Base-by-base conservation (phyloP, 2,113 vertebrate genomes). In the Eleginops maclovinus region DNA sequence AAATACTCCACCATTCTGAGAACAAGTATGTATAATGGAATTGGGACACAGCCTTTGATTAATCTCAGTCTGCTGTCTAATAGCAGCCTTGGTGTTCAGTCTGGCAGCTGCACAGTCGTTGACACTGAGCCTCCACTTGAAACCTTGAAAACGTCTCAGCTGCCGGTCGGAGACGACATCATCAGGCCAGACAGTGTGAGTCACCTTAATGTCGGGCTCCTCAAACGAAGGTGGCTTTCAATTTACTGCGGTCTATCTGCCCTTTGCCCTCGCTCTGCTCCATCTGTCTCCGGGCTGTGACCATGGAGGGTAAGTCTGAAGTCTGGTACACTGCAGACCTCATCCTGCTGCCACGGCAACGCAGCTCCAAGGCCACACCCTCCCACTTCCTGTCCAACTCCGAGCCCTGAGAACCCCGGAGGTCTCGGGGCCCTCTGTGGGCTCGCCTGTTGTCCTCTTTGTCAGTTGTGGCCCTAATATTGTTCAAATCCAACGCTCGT, bases 221-320 rank as follows among this genome's bases (percentile, higher is more conserved):
- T 96, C 93, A 99, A 69, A 99, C 97, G 77, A 99, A 99, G 15
- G 98, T 99, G 8, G 97, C 97, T 72, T 96, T 97, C 85, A 95
- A 88, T 62, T 84, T 93, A 72, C 69, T 93, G 47, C 92, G 71
- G 31, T 88, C 93, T 11, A 75, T 76, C 50, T 79, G 85, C 17
- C 84, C 82, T 73, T 77, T 88, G 59, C 43, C 68, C 51, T 91
- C 82, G 79, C 67, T 60, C 15, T 90, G 94, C 61, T 94, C 88
- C 58, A 63, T 8, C n/a, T 82, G 88, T 22, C 83, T 87, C 79
- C 84, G 94, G 0, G 80, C 90, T 63, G 90, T 95, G 51, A 96
- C 91, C 75, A 85, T 91, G 50, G 95, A 79, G 0, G 94, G 94
- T 75, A 93, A 60, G 10, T 95, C 95, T 54, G 96, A 94, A 0